Base-by-base conservation (phyloP, 2,888 invertebrate genomes). In the Spicauda simplicius region DNA sequence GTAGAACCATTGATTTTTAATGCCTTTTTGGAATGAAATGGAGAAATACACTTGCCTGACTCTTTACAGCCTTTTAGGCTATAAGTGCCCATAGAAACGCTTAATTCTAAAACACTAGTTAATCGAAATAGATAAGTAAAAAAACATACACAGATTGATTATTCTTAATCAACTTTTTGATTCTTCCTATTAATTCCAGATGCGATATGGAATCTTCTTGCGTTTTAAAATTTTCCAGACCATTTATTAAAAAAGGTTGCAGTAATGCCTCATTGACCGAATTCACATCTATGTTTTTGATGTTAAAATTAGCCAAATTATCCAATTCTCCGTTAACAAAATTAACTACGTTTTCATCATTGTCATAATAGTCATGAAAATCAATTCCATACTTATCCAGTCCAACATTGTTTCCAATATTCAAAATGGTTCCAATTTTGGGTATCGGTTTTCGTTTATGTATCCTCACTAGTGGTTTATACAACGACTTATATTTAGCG, bases 381-480 rank as follows among this genome's bases (percentile, higher is more conserved):
- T 66, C 69, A 12, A 67, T 45, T 56, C 67, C 69, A 30, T 67
- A 67, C 41, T 71, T 71, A 30, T 64, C 59, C 19, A 20, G 16
- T 56, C 52, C 57, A 30, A 50, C 19, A 54, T 58, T 54, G 30
- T 52, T 41, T 59, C 59, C 50, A 19, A 57, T n/a, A 37, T 58
- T 60, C 25, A 56, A 18, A 55, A 66, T 66, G 1, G 58, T 63
- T 11, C 41, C 37, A 59, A 37, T 33, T 18, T 65, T 64, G 8
- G 53, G 68, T 37, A 63, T 20, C 0, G 52, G 37, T 62, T 70
- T 70, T 4, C 41, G 30, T 63, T 69, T 73, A 50, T 75, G 73
- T 8, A 75, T 25, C 59, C 74, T 68, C 19, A 71, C 14, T 37
- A 74, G 37, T 10, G 75, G 75, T 59, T 65, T 71, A 18, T 71